phyloP scores from a whole-genome alignment of 2,113 vertebrate genomes.

The Dasyornis broadbenti region DNA sequence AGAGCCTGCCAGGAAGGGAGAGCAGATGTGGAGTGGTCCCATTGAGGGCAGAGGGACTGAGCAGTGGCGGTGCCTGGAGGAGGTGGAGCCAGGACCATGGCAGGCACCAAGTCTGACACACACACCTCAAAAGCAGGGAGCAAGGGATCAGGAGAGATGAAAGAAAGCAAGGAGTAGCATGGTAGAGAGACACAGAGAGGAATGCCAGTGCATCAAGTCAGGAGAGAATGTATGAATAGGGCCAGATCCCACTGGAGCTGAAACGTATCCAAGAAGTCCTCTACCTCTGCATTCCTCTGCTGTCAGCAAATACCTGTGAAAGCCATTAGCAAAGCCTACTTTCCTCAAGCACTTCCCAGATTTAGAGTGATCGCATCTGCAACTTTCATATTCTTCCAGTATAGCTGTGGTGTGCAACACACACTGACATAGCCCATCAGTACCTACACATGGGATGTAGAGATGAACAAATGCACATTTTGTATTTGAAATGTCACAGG shows the following conservation, averaged over 20 bases:
- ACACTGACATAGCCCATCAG: background rate
- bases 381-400: background rate
- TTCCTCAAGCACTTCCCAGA: background rate
- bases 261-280: background rate
- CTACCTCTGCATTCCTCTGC: background rate
- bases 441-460: background rate
- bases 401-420: background rate
- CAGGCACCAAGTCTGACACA: fast-evolving
- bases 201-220: fast-evolving
- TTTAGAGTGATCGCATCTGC: background rate
- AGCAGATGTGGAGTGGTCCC: background rate
- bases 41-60: background rate
- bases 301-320: background rate
- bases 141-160: background rate
- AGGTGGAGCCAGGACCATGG: background rate
- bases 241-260: fast-evolving
- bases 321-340: background rate
- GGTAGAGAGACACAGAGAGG: background rate
- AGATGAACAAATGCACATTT: background rate
- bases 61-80: background rate
- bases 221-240: background rate
- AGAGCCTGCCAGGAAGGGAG: background rate
- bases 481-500: background rate
- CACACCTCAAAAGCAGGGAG: background rate
- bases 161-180: background rate